A percentile compares a stretch with the other conserved stretches of the same genome.
These are phyloP conservation scores for Boleophthalmus pectinirostris DNA, from an alignment of 2,113 vertebrate species.

Conservation along the genomic window DNA sequence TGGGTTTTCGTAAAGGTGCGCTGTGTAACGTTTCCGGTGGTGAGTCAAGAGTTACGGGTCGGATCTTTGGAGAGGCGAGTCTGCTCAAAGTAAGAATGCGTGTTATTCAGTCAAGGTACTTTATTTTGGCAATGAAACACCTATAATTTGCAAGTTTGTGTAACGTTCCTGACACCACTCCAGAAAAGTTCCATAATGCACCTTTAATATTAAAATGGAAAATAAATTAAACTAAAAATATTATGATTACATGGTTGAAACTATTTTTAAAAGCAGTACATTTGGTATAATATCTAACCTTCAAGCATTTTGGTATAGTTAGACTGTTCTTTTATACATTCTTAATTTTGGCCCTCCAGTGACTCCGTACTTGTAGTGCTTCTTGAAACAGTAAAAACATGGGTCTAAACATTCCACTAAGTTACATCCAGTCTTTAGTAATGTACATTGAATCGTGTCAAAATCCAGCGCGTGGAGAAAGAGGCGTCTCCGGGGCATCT, in stretches of 20 bases:
- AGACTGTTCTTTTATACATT: not conserved
- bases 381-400: constrained; percentile 23
- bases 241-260: too few relatives aligned
- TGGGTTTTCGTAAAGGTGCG: not conserved
- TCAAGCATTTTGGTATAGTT: not conserved
- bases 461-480: too few relatives aligned
- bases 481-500: not conserved
- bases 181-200: too few relatives aligned
- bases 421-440: not conserved
- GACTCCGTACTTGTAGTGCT: constrained; percentile 13
- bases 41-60: not conserved
- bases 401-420: constrained; percentile 43
- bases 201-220: too few relatives aligned
- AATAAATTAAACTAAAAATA: too few relatives aligned
- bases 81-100: too few relatives aligned
- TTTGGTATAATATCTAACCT: not conserved
- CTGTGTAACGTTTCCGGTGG: not conserved
- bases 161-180: too few relatives aligned
- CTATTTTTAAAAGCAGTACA: not conserved
- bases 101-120: too few relatives aligned
- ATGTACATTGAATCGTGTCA: constrained; percentile 6
- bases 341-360: not conserved
- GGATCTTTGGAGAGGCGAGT: not conserved
- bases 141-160: too few relatives aligned
- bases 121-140: too few relatives aligned